Evolutionary conservation across 2,888 invertebrate species (phyloP).

Genomic region (Epinotia ramella): DNA sequence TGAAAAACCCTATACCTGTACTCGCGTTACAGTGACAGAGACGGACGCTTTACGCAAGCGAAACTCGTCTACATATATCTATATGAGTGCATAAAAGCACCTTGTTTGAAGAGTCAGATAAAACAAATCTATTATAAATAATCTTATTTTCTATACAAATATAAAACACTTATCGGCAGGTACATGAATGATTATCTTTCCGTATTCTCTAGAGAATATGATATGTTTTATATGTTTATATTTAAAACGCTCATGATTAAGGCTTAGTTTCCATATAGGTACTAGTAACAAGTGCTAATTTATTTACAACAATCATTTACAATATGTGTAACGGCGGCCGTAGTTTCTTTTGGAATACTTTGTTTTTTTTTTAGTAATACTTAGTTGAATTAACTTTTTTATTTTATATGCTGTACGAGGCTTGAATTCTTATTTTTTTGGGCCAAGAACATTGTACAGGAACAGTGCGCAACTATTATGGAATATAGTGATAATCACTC

Average conservation of each 20-base stretch:
- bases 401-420: too few species aligned
- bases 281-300: slow-evolving; percentile 22
- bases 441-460: too few species aligned
- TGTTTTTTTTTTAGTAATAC: neutral
- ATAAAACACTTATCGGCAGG: slow-evolving; percentile 47
- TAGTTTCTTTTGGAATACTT: neutral
- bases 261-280: slow-evolving; percentile 26
- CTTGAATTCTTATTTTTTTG: too few species aligned
- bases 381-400: neutral
- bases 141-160: slow-evolving; percentile 28
- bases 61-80: neutral
- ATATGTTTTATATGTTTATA: slow-evolving; percentile 49
- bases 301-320: slow-evolving; percentile 36
- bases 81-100: neutral
- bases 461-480: neutral
- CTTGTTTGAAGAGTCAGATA: neutral
- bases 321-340: slow-evolving; percentile 5
- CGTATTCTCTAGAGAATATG: slow-evolving; percentile 47
- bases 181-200: slow-evolving; percentile 48
- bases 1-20: too few species aligned
- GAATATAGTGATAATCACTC: neutral
- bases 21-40: neutral
- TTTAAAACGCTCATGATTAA: slow-evolving; percentile 34
- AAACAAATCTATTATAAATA: neutral
- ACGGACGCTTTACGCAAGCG: too few species aligned